Evolutionary conservation across 2,888 invertebrate species (phyloP).

Genomic region (Caenorhabditis virilis): DNA sequence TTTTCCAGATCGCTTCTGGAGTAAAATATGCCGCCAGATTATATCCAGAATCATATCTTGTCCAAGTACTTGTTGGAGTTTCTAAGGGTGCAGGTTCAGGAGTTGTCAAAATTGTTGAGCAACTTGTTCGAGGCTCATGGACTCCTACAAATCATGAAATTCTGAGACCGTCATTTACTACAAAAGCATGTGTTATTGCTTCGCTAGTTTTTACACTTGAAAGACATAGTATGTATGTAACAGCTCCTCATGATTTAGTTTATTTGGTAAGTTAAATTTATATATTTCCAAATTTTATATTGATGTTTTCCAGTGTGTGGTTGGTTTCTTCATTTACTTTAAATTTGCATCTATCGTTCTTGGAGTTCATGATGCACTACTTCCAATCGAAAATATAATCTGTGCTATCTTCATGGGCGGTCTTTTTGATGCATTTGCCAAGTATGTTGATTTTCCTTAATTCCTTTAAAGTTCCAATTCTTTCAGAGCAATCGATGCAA

Average conservation of each 20-base stretch:
- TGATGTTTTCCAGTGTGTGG: constrained; percentile 54
- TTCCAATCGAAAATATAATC: constrained; percentile 96
- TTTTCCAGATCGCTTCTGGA: constrained; percentile 80
- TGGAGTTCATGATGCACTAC: constrained; percentile 96
- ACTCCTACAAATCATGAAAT: constrained; percentile 96
- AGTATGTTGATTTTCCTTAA: constrained; percentile 34
- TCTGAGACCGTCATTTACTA: constrained; percentile 97
- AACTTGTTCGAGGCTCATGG: constrained; percentile 95
- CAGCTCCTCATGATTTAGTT: constrained; percentile 92
- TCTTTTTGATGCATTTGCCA: constrained; percentile 88
- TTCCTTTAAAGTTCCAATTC: background rate
- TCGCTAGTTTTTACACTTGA: constrained; percentile 94
- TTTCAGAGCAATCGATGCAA: constrained; percentile 45
- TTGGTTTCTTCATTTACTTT: constrained; percentile 69
- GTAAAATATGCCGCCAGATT: constrained; percentile 92
- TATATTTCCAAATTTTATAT: constrained; percentile 1
- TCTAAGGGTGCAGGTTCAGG: constrained; percentile 91
- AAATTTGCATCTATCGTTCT: constrained; percentile 89
- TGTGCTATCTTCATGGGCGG: constrained; percentile 96
- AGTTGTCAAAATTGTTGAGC: constrained; percentile 88
- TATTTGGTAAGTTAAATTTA: constrained; percentile 83
- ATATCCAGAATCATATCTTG: constrained; percentile 92
- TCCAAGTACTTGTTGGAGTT: constrained; percentile 89
- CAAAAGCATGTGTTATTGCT: constrained; percentile 77
- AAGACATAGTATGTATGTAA: constrained; percentile 92